Conservation (phyloP, 2,888 invertebrate species). For the Caenorhabditis sp. region DNA sequence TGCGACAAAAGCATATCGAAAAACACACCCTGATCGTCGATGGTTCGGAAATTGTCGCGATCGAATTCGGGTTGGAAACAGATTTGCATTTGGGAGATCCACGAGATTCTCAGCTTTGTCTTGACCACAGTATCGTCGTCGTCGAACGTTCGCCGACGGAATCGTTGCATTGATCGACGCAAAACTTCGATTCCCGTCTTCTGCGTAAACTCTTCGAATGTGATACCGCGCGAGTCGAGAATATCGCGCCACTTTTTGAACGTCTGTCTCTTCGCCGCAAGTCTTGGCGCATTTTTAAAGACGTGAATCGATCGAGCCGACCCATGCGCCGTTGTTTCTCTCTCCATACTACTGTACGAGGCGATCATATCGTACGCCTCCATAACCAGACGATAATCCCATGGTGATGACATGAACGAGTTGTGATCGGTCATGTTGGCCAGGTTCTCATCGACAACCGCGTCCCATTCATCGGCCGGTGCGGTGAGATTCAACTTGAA, state of each 20-base stretch:
- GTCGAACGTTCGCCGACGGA: conserved; percentile 65
- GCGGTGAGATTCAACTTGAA: conserved; percentile 61
- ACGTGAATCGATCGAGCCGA: conserved; percentile 60
- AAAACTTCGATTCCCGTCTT: conserved; percentile 61
- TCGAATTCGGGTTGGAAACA: conserved; percentile 68
- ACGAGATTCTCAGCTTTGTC: conserved; percentile 60
- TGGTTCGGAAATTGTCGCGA: conserved; percentile 55
- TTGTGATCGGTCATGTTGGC: conserved; percentile 62
- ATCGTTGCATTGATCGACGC: conserved; percentile 64
- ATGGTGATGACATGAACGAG: conserved; percentile 56
- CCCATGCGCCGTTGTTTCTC: conserved; percentile 67
- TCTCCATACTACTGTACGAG: conserved; percentile 59
- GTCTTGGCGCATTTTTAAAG: conserved; percentile 55
- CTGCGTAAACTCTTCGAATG: conserved; percentile 67
- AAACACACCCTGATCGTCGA: conserved; percentile 66
- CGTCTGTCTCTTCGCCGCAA: conserved; percentile 61
- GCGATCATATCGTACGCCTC: conserved; percentile 68
- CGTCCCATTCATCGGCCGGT: conserved; percentile 62
- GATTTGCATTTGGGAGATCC: conserved; percentile 68
- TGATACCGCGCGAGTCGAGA: conserved; percentile 55
- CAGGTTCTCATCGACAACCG: conserved; percentile 58
- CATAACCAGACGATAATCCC: conserved; percentile 66
- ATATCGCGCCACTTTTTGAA: conserved; percentile 67
- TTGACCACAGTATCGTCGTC: conserved; percentile 62
- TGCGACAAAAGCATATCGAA: conserved; percentile 67